Evolutionary conservation across 2,113 vertebrate genomes (phyloP).

Genomic region (Ascaphus truei): DNA sequence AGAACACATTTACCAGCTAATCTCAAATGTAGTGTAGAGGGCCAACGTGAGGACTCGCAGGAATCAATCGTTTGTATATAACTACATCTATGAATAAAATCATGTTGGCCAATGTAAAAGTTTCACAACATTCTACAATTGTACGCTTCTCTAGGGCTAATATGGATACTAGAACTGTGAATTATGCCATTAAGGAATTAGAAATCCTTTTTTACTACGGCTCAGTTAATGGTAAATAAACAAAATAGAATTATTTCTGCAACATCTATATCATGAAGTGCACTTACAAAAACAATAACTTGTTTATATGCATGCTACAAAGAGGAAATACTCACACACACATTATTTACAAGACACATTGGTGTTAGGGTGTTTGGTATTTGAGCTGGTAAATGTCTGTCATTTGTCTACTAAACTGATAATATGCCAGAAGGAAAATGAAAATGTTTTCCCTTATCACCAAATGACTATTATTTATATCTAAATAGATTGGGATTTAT

Average conservation of each 20-base stretch:
- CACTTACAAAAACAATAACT: too few species aligned
- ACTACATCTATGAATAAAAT: not conserved
- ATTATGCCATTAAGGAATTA: not conserved
- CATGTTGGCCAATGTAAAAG: not conserved
- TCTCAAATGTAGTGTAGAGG: too few species aligned
- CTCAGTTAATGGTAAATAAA: not conserved
- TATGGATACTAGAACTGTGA: not conserved
- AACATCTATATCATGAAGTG: not conserved
- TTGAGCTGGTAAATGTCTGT: constrained; percentile 23
- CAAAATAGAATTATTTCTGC: not conserved
- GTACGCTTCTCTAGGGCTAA: not conserved
- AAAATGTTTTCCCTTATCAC: constrained; percentile 29
- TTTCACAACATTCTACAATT: not conserved
- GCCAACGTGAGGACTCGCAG: too few species aligned
- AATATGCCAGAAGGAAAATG: constrained; percentile 1
- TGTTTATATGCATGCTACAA: too few species aligned
- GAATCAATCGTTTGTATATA: not conserved
- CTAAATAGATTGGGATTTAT: constrained; percentile 3
- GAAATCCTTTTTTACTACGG: not conserved
- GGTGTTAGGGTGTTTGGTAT: constrained; percentile 15
- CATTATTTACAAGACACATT: not conserved
- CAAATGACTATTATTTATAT: constrained; percentile 30
- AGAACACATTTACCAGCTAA: too few species aligned
- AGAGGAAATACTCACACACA: too few species aligned
- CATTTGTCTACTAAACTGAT: constrained; percentile 19